phyloP scores from a whole-genome alignment of 2,113 vertebrate genomes.

The Todiramphus saurophagus region DNA sequence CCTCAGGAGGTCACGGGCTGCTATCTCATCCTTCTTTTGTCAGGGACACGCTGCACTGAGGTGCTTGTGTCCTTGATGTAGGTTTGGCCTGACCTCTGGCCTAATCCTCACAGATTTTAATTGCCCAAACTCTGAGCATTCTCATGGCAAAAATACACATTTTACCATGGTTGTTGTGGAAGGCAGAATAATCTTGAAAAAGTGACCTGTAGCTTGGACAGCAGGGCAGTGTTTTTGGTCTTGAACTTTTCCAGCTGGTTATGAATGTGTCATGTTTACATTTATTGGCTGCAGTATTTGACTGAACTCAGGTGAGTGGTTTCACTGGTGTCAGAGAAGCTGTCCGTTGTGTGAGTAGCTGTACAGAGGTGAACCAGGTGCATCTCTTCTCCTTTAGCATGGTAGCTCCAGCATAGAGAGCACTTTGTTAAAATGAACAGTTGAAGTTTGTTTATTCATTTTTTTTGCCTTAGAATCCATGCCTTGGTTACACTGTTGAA shows the following conservation, averaged over 20 bases:
- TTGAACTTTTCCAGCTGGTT: neutral
- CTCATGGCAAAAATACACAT: neutral
- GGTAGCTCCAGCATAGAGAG: neutral
- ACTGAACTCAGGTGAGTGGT: neutral
- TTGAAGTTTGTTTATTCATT: neutral
- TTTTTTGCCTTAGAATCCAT: neutral
- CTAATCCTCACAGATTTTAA: neutral
- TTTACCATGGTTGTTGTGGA: neutral
- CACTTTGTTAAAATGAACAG: neutral
- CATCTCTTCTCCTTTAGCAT: neutral
- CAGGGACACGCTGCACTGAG: neutral
- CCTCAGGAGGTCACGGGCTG: neutral
- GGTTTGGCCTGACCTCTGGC: neutral
- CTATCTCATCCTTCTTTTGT: neutral
- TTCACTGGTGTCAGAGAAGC: neutral
- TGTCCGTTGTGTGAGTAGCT: fast-evolving
- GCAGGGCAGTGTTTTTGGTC: neutral
- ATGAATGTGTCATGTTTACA: fast-evolving
- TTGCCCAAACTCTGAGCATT: neutral
- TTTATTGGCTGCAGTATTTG: neutral
- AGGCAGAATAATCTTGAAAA: neutral
- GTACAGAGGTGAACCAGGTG: fast-evolving
- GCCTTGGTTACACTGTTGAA: neutral
- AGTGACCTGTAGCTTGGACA: neutral
- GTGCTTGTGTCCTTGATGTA: neutral